phyloP scores from a whole-genome alignment of 2,888 invertebrate species.

The Cantharis flavilabris region DNA sequence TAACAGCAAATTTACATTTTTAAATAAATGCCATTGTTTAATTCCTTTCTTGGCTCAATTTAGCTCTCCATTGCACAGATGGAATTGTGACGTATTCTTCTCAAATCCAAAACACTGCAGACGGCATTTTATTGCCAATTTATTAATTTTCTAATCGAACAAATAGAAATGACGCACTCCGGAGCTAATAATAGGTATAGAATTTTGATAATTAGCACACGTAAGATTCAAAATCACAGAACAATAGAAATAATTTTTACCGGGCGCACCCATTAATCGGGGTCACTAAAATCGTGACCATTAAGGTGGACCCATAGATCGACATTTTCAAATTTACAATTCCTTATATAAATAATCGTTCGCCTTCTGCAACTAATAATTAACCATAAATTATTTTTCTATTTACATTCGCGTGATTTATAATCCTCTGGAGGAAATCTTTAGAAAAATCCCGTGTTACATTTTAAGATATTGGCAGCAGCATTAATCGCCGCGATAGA shows the following conservation, averaged over 20 bases:
- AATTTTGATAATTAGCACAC: not conserved
- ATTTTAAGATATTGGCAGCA: not conserved
- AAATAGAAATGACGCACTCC: not conserved
- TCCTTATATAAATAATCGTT: not conserved
- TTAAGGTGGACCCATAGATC: not conserved
- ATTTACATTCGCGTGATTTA: not conserved
- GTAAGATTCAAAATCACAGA: not conserved
- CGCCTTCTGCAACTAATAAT: not conserved
- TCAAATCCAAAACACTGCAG: not conserved
- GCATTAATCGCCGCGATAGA: not conserved
- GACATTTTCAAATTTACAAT: not conserved
- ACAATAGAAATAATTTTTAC: not conserved
- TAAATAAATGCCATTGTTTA: not conserved
- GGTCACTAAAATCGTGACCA: not conserved
- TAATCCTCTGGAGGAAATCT: not conserved
- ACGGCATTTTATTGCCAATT: not conserved
- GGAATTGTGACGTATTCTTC: too few relatives aligned
- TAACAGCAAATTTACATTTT: too few relatives aligned
- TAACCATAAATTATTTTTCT: not conserved
- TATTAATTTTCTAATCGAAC: not conserved
- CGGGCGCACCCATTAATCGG: not conserved
- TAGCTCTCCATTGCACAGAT: not conserved
- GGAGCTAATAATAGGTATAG: not conserved
- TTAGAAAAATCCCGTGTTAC: not conserved
- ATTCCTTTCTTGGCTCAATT: not conserved